Evolutionary conservation across 2,888 invertebrate species (phyloP), one percentile per base, ranked within the genome.

Genomic region (Hydriomena furcata): DNA sequence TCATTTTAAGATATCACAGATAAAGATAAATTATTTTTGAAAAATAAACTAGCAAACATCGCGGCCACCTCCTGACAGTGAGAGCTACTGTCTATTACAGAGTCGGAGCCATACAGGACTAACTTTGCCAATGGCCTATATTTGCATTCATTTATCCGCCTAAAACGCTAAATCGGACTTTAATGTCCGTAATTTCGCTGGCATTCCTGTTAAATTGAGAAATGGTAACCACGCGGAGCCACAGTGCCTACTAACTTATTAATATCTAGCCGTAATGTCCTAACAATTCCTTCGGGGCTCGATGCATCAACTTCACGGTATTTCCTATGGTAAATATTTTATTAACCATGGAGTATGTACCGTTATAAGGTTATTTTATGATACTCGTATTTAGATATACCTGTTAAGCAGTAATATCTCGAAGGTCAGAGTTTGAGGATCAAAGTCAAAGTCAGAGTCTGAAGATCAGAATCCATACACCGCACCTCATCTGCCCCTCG

Each of bases 271-370:
- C 49, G 38, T 36, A 50, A 51, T 36, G 35, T 47, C 27, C 38
- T 45, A 11, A 37, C 44, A 47, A 48, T 44, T 32, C 56, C 21
- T 45, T 3, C 21, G 38, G 43, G 52, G 34, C 34, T 41, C 27
- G 25, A 49, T 51, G 51, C 57, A 54, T 57, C 51, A 53, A 48
- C 43, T 50, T 47, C 44, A 30, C 28, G 21, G 12, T 24, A 24
- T n/a, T n/a, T 7, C 6, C 24, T 25, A 24, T 11, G 7, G 12
- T 38, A 20, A n/a, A 38, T 38, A 28, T 38, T 30, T 30, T 40
- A 28, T 28, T 6, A 23, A 17, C 17, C 10, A 28, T 20, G 20
- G 5, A 34, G n/a, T n/a, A n/a, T n/a, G n/a, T n/a, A n/a, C n/a
- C n/a, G n/a, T n/a, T n/a, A n/a, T n/a, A n/a, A n/a, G n/a, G n/a